Evolutionary conservation across 2,113 vertebrate genomes (phyloP).

Genomic region (Cyprinodon variegatus): DNA sequence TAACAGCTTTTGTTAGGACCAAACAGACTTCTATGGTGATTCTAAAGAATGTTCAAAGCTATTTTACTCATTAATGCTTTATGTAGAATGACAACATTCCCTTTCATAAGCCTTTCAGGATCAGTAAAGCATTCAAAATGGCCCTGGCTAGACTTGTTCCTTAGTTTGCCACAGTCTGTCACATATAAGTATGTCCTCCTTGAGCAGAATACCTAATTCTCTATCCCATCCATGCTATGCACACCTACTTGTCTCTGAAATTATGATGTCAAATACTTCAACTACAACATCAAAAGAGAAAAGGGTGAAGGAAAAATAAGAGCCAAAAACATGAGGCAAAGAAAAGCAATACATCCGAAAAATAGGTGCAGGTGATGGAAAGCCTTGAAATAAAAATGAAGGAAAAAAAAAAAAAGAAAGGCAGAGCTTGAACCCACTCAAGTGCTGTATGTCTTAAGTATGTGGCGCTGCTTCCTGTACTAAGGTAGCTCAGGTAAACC

Average conservation of each 20-base stretch:
- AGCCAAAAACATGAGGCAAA: not conserved
- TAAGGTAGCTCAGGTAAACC: constrained; percentile 35
- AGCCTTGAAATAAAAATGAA: constrained; percentile 13
- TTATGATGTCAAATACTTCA: constrained; percentile 25
- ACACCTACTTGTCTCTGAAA: constrained; percentile 14
- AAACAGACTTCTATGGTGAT: too few relatives aligned
- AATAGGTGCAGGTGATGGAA: constrained; percentile 34
- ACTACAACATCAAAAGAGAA: constrained; percentile 14
- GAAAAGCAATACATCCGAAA: constrained; percentile 12
- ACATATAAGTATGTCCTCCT: constrained; percentile 24
- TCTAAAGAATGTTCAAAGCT: too few relatives aligned
- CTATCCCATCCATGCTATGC: not conserved
- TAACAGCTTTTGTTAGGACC: too few relatives aligned
- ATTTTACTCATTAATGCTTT: too few relatives aligned
- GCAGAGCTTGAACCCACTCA: constrained; percentile 24
- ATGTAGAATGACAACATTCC: too few relatives aligned
- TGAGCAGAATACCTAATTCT: constrained; percentile 27
- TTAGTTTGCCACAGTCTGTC: too few relatives aligned
- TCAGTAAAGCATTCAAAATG: too few relatives aligned
- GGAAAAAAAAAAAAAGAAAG: not conserved
- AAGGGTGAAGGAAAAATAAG: not conserved
- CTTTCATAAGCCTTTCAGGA: too few relatives aligned
- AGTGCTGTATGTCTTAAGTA: constrained; percentile 22
- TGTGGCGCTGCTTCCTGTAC: constrained; percentile 23
- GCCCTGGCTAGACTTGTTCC: too few relatives aligned